These are phyloP conservation scores for rabbit (Oryctolagus cuniculus) DNA, from an alignment of 2,113 vertebrate genomes.

Conservation along the genomic window DNA sequence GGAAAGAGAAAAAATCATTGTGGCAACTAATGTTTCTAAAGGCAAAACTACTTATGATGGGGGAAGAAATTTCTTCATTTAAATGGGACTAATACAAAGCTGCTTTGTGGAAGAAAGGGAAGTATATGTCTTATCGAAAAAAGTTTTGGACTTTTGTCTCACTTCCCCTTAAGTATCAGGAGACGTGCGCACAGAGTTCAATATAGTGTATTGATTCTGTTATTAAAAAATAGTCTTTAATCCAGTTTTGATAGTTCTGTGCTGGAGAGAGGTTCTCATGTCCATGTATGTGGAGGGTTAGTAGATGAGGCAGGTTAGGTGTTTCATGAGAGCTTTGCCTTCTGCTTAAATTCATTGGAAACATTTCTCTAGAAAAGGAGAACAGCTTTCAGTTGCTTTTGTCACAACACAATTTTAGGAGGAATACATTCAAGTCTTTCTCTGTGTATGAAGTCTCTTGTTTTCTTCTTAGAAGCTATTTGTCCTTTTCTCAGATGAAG, in stretches of 20 bases:
- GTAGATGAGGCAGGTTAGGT: not conserved
- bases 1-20: not conserved
- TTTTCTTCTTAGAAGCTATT: conserved; percentile 42
- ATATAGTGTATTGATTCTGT: not conserved
- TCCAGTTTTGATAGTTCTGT: not conserved
- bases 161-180: not conserved
- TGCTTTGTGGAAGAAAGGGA: not conserved
- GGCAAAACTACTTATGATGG: not conserved
- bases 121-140: not conserved
- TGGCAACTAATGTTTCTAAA: not conserved
- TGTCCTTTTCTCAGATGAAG: conserved; percentile 51
- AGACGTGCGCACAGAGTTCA: not conserved
- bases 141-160: not conserved
- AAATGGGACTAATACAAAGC: not conserved
- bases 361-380: not conserved
- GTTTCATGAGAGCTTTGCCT: not conserved
- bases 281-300: not conserved
- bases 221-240: not conserved
- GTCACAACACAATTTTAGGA: not conserved
- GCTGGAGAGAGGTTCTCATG: not conserved
- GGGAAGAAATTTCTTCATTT: not conserved
- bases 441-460: not conserved
- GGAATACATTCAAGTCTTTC: not conserved
- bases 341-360: not conserved
- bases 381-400: not conserved